Evolutionary conservation across 2,113 vertebrate species (phyloP).

Genomic region (Aptenodytes patagonicus): DNA sequence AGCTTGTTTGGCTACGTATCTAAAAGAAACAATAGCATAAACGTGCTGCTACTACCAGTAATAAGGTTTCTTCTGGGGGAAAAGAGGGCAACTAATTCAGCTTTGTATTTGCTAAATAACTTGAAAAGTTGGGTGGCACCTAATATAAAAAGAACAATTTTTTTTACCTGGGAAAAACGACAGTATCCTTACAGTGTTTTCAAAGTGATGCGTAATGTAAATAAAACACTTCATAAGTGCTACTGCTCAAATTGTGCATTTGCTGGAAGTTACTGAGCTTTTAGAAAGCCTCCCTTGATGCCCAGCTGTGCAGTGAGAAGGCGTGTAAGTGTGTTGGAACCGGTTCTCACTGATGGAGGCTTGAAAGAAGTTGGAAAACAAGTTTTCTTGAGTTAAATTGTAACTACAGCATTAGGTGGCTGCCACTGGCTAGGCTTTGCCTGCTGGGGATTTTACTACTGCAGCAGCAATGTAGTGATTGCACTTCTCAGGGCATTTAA

Average conservation of each 20-base stretch:
- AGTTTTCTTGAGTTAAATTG: conserved; percentile 8
- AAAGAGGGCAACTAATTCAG: not conserved
- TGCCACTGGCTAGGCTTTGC: not conserved
- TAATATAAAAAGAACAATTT: not conserved
- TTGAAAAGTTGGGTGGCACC: not conserved
- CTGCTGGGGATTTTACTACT: not conserved
- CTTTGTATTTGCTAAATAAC: not conserved
- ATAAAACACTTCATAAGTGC: not conserved
- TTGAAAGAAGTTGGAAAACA: not conserved
- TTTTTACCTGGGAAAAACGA: not conserved
- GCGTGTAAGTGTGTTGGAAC: not conserved
- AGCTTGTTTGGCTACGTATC: not conserved
- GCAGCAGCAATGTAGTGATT: accelerated
- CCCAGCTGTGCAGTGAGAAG: accelerated
- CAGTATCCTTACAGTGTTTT: not conserved
- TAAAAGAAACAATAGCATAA: not conserved
- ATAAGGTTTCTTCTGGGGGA: not conserved
- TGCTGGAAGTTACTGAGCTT: not conserved
- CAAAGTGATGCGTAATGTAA: not conserved
- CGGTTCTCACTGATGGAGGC: not conserved
- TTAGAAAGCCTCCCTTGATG: not conserved
- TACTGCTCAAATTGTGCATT: not conserved
- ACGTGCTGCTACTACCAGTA: not conserved
- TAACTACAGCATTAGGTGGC: not conserved
- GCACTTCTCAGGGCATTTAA: accelerated